Percentiles rank a stretch among this genome's conserved stretches.
Evolutionary conservation across 92 coral and sea anemone species (phyloP).

Genomic region (Bergia sp.): DNA sequence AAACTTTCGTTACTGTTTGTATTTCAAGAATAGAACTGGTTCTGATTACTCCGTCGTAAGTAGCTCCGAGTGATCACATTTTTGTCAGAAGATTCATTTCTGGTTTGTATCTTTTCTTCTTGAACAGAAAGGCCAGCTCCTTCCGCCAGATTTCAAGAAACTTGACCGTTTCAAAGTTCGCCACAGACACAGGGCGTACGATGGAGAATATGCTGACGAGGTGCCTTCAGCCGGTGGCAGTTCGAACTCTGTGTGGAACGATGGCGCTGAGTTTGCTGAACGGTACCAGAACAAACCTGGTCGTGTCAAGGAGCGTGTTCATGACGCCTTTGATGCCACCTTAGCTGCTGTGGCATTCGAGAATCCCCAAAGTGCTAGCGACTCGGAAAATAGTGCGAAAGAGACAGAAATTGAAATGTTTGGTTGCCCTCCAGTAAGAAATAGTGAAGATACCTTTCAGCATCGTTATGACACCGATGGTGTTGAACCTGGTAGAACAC

Average conservation of each 20-base stretch:
- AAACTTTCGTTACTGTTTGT: no score
- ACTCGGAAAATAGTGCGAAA: slow-evolving; percentile 21
- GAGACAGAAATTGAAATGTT: background rate
- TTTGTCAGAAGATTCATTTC: background rate
- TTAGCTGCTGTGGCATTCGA: background rate
- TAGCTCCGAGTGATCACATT: no score
- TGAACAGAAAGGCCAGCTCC: slow-evolving; percentile 59
- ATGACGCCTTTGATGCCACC: slow-evolving; percentile 35
- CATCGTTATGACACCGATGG: background rate
- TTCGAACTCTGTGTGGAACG: slow-evolving; percentile 74
- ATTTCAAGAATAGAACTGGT: no score
- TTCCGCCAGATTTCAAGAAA: slow-evolving; percentile 72
- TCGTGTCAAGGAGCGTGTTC: slow-evolving; percentile 64
- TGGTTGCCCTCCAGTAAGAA: background rate
- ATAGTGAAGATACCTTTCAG: background rate
- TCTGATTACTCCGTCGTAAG: no score
- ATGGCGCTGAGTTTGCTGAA: slow-evolving; percentile 76
- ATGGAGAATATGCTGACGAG: slow-evolving; percentile 74
- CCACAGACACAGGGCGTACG: slow-evolving; percentile 69
- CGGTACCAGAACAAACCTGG: slow-evolving; percentile 70
- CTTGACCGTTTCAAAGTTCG: slow-evolving; percentile 66
- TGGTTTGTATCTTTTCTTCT: background rate
- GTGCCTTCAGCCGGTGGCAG: slow-evolving; percentile 46
- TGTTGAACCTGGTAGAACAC: background rate
- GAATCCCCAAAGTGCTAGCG: slow-evolving; percentile 19